These are phyloP conservation scores for Lithosia quadra DNA, from an alignment of 2,888 invertebrate species.

Conservation along the genomic window DNA sequence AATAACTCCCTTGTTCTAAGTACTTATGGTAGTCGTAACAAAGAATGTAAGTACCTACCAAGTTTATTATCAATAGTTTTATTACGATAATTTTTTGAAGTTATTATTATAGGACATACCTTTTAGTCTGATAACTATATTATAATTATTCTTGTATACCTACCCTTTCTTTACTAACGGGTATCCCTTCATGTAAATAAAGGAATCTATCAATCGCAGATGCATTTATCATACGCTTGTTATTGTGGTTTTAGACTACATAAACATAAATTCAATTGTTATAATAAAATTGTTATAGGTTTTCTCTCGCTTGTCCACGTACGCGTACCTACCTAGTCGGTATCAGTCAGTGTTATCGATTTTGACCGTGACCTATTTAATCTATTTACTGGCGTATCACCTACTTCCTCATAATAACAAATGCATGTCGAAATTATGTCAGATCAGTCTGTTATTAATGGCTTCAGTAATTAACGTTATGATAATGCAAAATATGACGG, in stretches of 20 bases:
- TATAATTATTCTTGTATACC: background rate
- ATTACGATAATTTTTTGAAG: background rate
- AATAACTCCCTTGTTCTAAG: slow-evolving; percentile 55
- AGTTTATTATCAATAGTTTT: background rate
- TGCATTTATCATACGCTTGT: background rate
- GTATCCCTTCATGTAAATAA: background rate
- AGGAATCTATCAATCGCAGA: background rate
- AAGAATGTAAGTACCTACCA: background rate
- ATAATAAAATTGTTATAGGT: slow-evolving; percentile 30
- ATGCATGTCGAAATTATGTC: slow-evolving; percentile 23
- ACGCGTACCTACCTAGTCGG: slow-evolving; percentile 12
- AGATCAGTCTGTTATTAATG: background rate
- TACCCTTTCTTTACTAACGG: no score
- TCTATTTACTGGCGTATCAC: slow-evolving; percentile 38
- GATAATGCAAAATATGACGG: background rate
- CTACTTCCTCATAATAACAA: slow-evolving; percentile 34
- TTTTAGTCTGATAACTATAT: no score
- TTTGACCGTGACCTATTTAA: slow-evolving; percentile 69
- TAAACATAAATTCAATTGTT: background rate
- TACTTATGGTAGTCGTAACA: slow-evolving; percentile 22
- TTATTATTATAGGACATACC: background rate
- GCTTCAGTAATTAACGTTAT: background rate
- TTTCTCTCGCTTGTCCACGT: slow-evolving; percentile 30
- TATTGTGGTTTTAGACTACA: background rate
- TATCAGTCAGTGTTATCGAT: slow-evolving; percentile 55